Evolutionary conservation across 1,140 invertebrate species (phyloP).

Genomic region (Papilio polytes): DNA sequence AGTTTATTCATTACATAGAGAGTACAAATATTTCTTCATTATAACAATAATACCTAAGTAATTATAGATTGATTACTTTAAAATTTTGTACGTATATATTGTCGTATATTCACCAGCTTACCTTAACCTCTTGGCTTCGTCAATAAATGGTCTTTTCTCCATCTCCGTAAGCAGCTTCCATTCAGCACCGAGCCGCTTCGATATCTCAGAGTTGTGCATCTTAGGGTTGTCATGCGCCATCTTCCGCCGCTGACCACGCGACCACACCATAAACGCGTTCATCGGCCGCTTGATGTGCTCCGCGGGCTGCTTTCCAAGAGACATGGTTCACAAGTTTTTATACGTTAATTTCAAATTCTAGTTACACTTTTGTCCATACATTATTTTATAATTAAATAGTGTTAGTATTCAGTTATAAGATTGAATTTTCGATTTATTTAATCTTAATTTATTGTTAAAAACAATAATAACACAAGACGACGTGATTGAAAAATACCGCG

Average conservation of each 20-base stretch:
- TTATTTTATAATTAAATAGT: background rate
- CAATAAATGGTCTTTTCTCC: constrained; percentile 97
- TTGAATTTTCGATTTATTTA: background rate
- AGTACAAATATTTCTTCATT: too few relatives aligned
- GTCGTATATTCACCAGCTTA: constrained; percentile 84
- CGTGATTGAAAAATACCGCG: constrained; percentile 57
- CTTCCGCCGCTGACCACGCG: constrained; percentile 93
- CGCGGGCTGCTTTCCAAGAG: constrained; percentile 73
- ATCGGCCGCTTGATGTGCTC: constrained; percentile 95
- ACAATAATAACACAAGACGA: constrained; percentile 28
- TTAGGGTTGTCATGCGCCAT: constrained; percentile 99
- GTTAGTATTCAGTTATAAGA: background rate
- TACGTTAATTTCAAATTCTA: constrained; percentile 31
- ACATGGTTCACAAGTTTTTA: constrained; percentile 62
- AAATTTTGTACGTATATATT: too few relatives aligned
- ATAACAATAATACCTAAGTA: too few relatives aligned
- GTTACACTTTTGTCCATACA: constrained; percentile 32
- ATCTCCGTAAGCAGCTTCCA: constrained; percentile 95
- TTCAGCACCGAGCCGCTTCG: constrained; percentile 93
- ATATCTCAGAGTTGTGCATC: constrained; percentile 98
- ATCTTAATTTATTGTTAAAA: background rate
- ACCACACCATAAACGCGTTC: constrained; percentile 98
- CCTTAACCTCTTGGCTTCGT: constrained; percentile 97
- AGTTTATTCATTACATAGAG: too few relatives aligned
- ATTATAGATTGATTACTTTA: too few relatives aligned